These are phyloP conservation scores for Brachypteracias leptosomus DNA, from an alignment of 2,113 vertebrate species.

Conservation along the genomic window DNA sequence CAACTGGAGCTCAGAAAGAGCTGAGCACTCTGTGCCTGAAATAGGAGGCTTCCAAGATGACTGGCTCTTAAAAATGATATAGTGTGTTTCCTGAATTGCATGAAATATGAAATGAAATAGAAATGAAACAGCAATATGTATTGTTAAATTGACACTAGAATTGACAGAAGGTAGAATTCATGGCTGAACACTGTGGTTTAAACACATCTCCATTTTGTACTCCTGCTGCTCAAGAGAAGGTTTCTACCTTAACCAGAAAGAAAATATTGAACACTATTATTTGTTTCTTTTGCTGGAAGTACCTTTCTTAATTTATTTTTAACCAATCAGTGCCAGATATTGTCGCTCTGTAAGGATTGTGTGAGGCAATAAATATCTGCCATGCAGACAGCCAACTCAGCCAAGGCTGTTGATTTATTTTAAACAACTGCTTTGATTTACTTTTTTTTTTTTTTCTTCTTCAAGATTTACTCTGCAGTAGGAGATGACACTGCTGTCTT, in stretches of 20 bases:
- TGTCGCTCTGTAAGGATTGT: not conserved
- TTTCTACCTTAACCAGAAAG: not conserved
- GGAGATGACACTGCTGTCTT: conserved; percentile 30
- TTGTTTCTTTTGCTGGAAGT: not conserved
- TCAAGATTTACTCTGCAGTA: not conserved
- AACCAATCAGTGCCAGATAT: not conserved
- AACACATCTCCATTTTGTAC: not conserved
- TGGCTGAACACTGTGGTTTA: not conserved
- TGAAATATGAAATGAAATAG: not conserved
- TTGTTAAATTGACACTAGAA: not conserved
- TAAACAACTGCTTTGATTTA: not conserved
- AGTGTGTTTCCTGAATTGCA: not conserved
- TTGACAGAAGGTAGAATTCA: not conserved
- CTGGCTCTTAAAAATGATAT: not conserved
- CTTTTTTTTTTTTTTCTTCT: not conserved
- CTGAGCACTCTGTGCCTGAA: not conserved
- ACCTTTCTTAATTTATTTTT: conserved; percentile 12
- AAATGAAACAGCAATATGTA: not conserved
- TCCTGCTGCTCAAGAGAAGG: not conserved
- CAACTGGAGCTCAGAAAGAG: not conserved
- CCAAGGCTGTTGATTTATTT: not conserved
- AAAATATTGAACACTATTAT: not conserved
- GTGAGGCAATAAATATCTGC: not conserved
- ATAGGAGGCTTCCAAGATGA: not conserved
- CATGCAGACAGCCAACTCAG: not conserved